These are phyloP conservation scores for Bergia sp. DNA, from an alignment of 92 coral and sea anemone species.

Conservation along the genomic window DNA sequence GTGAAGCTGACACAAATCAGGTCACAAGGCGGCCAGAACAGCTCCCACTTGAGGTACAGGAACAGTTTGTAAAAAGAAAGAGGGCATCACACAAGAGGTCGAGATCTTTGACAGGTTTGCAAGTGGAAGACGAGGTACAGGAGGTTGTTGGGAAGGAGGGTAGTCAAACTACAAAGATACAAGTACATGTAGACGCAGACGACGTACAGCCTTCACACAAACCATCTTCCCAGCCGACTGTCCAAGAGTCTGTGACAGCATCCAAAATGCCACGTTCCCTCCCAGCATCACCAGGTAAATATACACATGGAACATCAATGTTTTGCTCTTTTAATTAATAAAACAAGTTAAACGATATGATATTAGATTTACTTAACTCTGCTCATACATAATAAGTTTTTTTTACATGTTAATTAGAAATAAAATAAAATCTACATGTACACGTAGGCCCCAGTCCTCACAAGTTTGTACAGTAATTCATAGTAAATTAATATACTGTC, in stretches of 20 bases:
- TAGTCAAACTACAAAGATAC: slow-evolving; percentile 38
- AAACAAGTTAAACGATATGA: no score
- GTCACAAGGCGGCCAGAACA: slow-evolving; percentile 57
- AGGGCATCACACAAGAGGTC: slow-evolving; percentile 72
- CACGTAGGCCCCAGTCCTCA: no score
- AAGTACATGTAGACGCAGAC: slow-evolving; percentile 42
- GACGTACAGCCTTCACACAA: neutral
- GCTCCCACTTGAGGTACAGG: slow-evolving; percentile 79
- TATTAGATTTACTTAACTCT: no score
- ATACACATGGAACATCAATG: no score
- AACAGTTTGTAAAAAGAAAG: slow-evolving; percentile 70
- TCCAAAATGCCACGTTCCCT: slow-evolving; percentile 57
- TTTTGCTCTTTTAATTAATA: no score
- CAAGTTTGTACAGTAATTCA: no score
- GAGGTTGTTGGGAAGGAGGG: slow-evolving; percentile 2
- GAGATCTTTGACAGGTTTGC: slow-evolving; percentile 74
- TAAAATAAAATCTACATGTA: no score
- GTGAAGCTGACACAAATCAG: slow-evolving; percentile 49
- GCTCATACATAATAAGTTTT: no score
- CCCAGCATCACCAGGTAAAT: slow-evolving; percentile 79
- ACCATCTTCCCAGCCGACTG: slow-evolving; percentile 15
- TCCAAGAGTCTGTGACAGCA: neutral
- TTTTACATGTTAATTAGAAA: no score
- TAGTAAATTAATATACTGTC: no score
- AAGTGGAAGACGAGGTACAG: slow-evolving; percentile 54